Evolutionary conservation across 1,140 invertebrate species (phyloP).

Genomic region (Calliopsis andreniformis): DNA sequence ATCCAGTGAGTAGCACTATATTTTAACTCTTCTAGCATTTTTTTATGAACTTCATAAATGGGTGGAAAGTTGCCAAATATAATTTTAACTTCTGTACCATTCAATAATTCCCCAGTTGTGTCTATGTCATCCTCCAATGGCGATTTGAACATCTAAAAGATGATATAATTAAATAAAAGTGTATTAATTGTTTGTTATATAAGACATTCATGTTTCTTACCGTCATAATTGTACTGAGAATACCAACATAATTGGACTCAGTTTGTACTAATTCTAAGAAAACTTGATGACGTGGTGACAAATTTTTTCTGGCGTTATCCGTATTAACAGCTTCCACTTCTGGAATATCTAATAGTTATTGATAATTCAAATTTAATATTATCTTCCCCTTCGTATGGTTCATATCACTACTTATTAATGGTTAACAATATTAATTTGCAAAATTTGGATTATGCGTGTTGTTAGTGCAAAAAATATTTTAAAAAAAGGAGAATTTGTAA

Average conservation of each 20-base stretch:
- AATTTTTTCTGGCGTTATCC: conserved; percentile 85
- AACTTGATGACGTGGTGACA: conserved; percentile 91
- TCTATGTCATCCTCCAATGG: conserved; percentile 92
- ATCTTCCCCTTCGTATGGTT: conserved; percentile 72
- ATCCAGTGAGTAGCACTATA: conserved; percentile 88
- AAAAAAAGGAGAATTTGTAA: conserved; percentile 10
- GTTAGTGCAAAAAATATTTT: conserved; percentile 31
- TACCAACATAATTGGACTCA: conserved; percentile 97
- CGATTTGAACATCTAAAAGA: conserved; percentile 92
- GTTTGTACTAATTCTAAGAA: conserved; percentile 97
- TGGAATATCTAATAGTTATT: conserved; percentile 79
- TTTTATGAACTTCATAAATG: conserved; percentile 95
- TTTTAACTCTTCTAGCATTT: conserved; percentile 90
- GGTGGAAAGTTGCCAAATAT: conserved; percentile 98
- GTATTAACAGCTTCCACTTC: conserved; percentile 82
- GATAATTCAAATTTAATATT: conserved; percentile 65
- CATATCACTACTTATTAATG: conserved; percentile 31
- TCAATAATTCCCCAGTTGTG: conserved; percentile 89
- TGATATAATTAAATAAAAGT: background rate
- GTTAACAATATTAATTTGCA: conserved; percentile 19
- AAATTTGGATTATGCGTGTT: background rate
- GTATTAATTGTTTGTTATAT: background rate
- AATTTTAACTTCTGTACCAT: conserved; percentile 95
- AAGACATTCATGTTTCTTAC: conserved; percentile 82
- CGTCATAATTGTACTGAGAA: conserved; percentile 95